Base-by-base conservation (phyloP, 2,888 invertebrate species). In the Cheilosia grossa region DNA sequence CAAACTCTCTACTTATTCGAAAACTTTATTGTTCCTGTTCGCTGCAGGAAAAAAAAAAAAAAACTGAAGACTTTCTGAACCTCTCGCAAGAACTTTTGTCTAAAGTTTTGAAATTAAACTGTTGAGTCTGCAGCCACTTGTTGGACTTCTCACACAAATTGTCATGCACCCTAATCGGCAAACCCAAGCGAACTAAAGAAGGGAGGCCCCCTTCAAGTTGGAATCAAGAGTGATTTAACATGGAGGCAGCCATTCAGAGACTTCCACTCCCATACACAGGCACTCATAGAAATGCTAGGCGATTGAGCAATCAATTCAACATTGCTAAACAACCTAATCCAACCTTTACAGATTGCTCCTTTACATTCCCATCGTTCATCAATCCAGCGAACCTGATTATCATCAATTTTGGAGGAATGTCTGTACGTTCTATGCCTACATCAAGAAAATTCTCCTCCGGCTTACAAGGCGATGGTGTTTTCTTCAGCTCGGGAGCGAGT, bases 91-190 rank as follows among this genome's bases (percentile, higher is more conserved):
- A 44, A 61, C 44, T 80, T 82, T 49, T 70, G 40, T 66, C 47
- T 66, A 66, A 51, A 80, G 69, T 83, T 80, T 80, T 47, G 53
- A 83, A 83, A 83, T 80, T 83, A 83, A 83, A 83, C 83, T 83
- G 80, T 74, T 80, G 83, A 79, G 56, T 72, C 44, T 44, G 9
- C 30, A 24, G 56, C 83, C 80, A 83, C 83, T 83, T 83, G 83
- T 83, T 83, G 83, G 64, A 44, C 30, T 40, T 69, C 54, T 37
- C 70, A 75, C 49, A 74, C 64, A 80, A 74, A 78, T 79, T 79
- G 67, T 79, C 82, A 73, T 82, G 33, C 47, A 44, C 59, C 19
- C 47, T 59, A 47, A 37, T 37, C 24, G 17, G n/a, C 17, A 1
- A 4, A 42, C 15, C 19, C 27, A 51, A 27, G 30, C 47, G 10